Evolutionary conservation across 2,113 vertebrate species (phyloP), one percentile per base, ranked within the genome.

Genomic region (Leptobrachium ailaonicum): DNA sequence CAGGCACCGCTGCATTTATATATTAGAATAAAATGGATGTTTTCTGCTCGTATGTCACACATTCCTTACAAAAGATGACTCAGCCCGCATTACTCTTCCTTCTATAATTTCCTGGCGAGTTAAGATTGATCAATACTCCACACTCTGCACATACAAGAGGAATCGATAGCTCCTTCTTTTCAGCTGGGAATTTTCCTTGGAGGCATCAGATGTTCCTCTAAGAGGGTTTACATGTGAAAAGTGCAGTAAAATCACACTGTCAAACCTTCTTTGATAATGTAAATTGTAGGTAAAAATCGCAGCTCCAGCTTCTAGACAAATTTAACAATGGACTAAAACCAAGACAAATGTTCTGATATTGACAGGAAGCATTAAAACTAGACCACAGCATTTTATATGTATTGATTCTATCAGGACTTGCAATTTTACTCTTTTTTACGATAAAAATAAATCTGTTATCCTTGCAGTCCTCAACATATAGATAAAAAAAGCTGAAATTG

Each of bases 21-120:
- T 64, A 64, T 64, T 64, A 64, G 62, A 64, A 64, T 64, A 40
- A 64, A 64, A 4, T 9, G 14, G 20, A 5, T 40, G 62, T 20
- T 64, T 20, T 64, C 62, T 64, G 13, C 62, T 64, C 3, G n/a
- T 41, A 68, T 74, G 85, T 84, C 84, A 63, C 5, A 12, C 58
- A 42, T 11, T 40, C 82, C 86, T 86, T 87, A 88, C 82, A 83
- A n/a, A 82, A 87, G 86, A 90, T 85, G 71, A 88, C 88, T 86
- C 66, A 76, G 72, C 82, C 41, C 41, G 60, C 13, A 66, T 83
- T 60, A 71, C 66, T 77, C 76, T 84, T 71, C 80, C 45, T 63
- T 85, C 83, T 90, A 8, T 50, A 90, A 91, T 88, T 90, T 88
- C 84, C 86, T 85, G 74, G 77, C 82, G 71, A 83, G 82, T 85